Base-by-base conservation (phyloP, 2,888 invertebrate species). In the Dasypolia templi region DNA sequence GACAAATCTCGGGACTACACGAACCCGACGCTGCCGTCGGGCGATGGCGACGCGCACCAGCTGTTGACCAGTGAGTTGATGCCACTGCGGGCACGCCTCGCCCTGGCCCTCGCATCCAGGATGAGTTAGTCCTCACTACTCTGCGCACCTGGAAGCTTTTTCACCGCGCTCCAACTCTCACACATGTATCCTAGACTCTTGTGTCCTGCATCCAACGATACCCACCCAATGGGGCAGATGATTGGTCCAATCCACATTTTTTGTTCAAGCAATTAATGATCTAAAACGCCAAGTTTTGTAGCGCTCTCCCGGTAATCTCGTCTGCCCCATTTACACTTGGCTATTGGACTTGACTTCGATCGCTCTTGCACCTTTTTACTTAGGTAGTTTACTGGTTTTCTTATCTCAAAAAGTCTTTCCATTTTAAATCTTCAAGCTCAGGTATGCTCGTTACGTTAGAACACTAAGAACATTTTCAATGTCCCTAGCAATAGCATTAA, bases 1-100 rank as follows among this genome's bases (percentile, higher is more conserved):
- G 99, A 99, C 97, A 99, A 99, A 97, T 99, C 99, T 81, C 97
- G 99, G 80, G 99, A 99, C 97, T 99, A 99, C 97, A 99, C 99
- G 89, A 99, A 99, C 96, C 99, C 99, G 69, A 98, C 98, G 93
- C 97, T 99, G 93, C 99, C 99, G 11, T 98, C 99, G 70, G 99
- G 99, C 68, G 99, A 99, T 87, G 97, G 97, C 39, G 97, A 97
- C 83, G 94, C 95, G 69, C 97, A 97, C 90, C 96, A 97, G 88
- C 96, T 97, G 91, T 96, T 97, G 89, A 97, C 97, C 92, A 96
- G 96, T 95, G 97, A 97, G 94, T 97, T 98, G 95, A 95, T 95
- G 95, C 94, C 95, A 89, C 95, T 93, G 93, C 95, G 95, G 93
- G 95, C 95, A 86, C 95, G 95, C 91, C 93, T 95, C 93, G 95